phyloP scores from a whole-genome alignment of 2,888 invertebrate species.

The Resseliella maxima region DNA sequence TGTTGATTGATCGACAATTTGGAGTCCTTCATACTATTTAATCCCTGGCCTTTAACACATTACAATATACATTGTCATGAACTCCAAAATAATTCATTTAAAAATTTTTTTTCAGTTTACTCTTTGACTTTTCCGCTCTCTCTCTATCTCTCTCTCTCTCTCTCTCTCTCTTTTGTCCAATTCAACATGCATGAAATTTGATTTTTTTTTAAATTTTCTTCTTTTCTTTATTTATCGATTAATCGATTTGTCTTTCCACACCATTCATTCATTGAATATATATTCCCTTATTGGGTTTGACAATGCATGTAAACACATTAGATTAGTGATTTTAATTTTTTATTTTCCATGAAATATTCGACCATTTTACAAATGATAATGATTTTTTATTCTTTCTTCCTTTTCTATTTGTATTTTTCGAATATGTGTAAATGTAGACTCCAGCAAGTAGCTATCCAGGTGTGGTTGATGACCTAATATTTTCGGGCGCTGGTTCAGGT shows the following conservation, averaged over 20 bases:
- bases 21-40: neutral
- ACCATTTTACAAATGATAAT: no score
- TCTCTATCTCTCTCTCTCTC: neutral
- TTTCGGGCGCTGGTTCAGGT: slow-evolving; percentile 91
- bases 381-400: neutral
- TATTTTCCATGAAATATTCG: no score
- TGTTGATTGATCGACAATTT: neutral
- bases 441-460: slow-evolving; percentile 84
- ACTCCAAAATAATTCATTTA: neutral
- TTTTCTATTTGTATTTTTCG: neutral
- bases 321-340: neutral
- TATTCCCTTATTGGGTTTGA: neutral
- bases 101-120: neutral
- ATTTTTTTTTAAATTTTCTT: neutral
- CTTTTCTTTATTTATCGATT: neutral
- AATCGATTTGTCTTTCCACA: no score
- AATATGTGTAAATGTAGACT: slow-evolving; percentile 71
- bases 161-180: neutral
- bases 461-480: slow-evolving; percentile 88
- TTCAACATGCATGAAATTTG: neutral
- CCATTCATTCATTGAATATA: neutral
- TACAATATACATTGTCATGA: neutral
- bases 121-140: neutral
- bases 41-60: slow-evolving; percentile 12
- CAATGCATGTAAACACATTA: neutral